These are phyloP conservation scores for Aradophagus sp. DNA, from an alignment of 1,140 invertebrate genomes.

Conservation along the genomic window DNA sequence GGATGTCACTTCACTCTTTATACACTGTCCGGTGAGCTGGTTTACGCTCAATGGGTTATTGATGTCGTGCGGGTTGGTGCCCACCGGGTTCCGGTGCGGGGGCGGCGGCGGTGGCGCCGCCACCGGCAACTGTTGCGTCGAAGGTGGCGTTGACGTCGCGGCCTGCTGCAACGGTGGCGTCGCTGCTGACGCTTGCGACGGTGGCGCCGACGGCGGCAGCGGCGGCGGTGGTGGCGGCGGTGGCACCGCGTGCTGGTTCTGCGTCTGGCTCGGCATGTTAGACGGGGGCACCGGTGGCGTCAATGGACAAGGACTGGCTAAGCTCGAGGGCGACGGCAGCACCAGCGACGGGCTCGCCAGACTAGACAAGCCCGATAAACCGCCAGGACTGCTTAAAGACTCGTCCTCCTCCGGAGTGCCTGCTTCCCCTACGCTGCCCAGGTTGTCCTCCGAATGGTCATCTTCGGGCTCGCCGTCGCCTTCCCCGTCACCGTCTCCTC, in stretches of 20 bases:
- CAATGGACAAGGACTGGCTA: slow-evolving; percentile 78
- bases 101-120: slow-evolving; percentile 25
- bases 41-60: slow-evolving; percentile 94
- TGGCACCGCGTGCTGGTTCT: slow-evolving; percentile 5
- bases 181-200: slow-evolving; percentile 6
- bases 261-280: slow-evolving; percentile 63
- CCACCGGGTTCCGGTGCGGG: slow-evolving; percentile 84
- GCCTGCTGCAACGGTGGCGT: slow-evolving; percentile 15
- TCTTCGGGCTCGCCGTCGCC: slow-evolving; percentile 79
- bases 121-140: not conserved
- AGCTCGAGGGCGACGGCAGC: slow-evolving; percentile 79
- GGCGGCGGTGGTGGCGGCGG: slow-evolving; percentile 1
- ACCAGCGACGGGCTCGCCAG: slow-evolving; percentile 84
- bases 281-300: slow-evolving; percentile 73
- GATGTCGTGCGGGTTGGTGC: slow-evolving; percentile 91
- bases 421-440: slow-evolving; percentile 84
- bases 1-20: slow-evolving; percentile 76
- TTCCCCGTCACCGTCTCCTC: slow-evolving; percentile 81
- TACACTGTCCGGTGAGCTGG: slow-evolving; percentile 85
- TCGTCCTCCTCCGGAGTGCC: slow-evolving; percentile 82
- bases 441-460: slow-evolving; percentile 86
- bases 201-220: not conserved
- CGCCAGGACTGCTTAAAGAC: slow-evolving; percentile 85
- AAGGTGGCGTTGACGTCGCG: slow-evolving; percentile 4
- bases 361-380: slow-evolving; percentile 84